Base-by-base conservation (phyloP, 2,888 invertebrate genomes). In the Dioctria linearis region DNA sequence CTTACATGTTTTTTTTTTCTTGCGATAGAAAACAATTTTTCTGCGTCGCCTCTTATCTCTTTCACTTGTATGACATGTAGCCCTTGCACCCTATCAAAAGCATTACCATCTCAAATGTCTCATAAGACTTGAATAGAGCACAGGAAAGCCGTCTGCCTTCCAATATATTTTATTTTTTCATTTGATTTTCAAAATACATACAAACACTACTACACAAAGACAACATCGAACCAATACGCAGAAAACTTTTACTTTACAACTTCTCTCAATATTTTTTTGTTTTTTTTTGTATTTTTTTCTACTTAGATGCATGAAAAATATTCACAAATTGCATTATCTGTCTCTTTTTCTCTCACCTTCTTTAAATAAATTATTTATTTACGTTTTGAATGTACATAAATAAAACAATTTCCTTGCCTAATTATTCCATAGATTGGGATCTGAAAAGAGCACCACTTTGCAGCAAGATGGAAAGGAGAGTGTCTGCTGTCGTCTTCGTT, bases 131-230 rank as follows among this genome's bases (percentile, higher is more conserved):
- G 8, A 46, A 46, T 46, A 46, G 5, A 8, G 46, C 46, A 46
- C 46, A 46, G 46, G 8, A 46, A 46, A 46, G 8, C 46, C 8
- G 8, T 8, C 37, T 39, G 37, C 43, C 71, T 39, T 40, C 71
- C 25, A 25, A 25, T 25, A 69, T 54, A 71, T 71, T 46, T 67
- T 67, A 25, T 25, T 25, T 25, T 46, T 46, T 67, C 71, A 71
- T 51, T 71, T 25, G 25, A 25, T 25, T 25, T 25, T 25, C 25
- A 25, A 71, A 51, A 71, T 51, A 71, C 40, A 71, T 71, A 71
- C 71, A 71, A 71, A 71, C 71, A 71, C 71, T 71, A 71, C 71
- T 71, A 71, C 71, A 71, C 71, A 71, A 51, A 71, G 71, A 71
- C 71, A 40, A 71, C 71, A 71, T 54, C 54, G 54, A 71, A 54